Conservation (phyloP, 2,113 vertebrate genomes). For the Pipa parva region DNA sequence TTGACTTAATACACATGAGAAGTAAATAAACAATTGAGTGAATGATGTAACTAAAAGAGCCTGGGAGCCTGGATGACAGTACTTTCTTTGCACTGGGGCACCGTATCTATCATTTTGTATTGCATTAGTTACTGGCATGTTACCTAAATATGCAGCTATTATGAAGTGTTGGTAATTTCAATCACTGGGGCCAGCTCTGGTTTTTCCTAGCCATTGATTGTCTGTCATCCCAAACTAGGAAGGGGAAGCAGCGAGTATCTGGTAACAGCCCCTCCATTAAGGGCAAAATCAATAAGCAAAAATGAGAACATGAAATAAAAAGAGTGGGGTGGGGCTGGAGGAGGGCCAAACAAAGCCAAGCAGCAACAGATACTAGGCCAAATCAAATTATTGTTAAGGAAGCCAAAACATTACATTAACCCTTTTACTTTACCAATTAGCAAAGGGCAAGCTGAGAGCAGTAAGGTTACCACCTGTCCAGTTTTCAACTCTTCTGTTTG, state of each 20-base stretch:
- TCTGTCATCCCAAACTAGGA: constrained; percentile 70
- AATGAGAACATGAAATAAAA: constrained; percentile 57
- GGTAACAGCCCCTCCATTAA: constrained; percentile 97
- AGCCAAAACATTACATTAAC: constrained; percentile 84
- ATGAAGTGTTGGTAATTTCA: constrained; percentile 59
- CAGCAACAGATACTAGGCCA: constrained; percentile 78
- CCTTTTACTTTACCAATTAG: constrained; percentile 79
- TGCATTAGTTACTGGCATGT: not conserved
- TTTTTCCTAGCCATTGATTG: constrained; percentile 83
- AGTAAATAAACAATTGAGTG: not conserved
- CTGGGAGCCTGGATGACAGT: too few relatives aligned
- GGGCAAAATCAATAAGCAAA: constrained; percentile 80
- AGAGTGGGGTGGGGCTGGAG: constrained; percentile 44
- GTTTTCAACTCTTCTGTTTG: too few relatives aligned
- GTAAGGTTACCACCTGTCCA: not conserved
- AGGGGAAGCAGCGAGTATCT: constrained; percentile 80
- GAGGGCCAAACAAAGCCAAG: constrained; percentile 89
- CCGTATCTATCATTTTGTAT: not conserved
- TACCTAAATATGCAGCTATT: constrained; percentile 51
- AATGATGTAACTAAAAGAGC: not conserved
- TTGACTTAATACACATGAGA: too few relatives aligned
- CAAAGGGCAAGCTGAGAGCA: constrained; percentile 41
- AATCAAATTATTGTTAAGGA: constrained; percentile 89
- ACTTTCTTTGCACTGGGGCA: too few relatives aligned
- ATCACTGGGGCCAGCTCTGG: constrained; percentile 76